phyloP scores from a whole-genome alignment of 2,113 vertebrate genomes.

The Argyrosomus japonicus region DNA sequence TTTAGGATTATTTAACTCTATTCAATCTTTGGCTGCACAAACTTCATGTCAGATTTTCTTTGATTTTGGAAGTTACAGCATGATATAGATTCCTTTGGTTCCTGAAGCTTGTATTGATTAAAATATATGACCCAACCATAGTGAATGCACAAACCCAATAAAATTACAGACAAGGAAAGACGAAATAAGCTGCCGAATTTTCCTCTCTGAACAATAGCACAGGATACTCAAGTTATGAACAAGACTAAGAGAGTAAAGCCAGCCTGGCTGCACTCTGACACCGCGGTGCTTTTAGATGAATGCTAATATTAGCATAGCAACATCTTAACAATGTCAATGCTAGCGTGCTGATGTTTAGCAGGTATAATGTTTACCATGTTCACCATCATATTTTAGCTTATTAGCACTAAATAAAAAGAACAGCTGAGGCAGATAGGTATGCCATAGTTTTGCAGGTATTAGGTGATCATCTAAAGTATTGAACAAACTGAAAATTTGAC shows the following conservation, averaged over 20 bases:
- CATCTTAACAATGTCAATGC: not conserved
- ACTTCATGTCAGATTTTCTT: slow-evolving; percentile 50
- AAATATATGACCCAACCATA: slow-evolving; percentile 35
- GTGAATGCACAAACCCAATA: slow-evolving; percentile 23
- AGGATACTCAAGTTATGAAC: not conserved
- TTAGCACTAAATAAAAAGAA: not conserved
- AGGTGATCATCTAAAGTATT: not conserved
- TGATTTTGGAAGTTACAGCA: slow-evolving; percentile 41
- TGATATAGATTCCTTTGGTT: slow-evolving; percentile 52
- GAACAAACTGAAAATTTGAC: not conserved
- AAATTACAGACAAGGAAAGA: not conserved
- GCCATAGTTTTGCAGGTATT: not conserved
- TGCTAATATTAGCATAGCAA: not conserved
- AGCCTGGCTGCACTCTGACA: not conserved
- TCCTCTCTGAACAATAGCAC: not conserved
- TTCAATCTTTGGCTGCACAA: slow-evolving; percentile 49
- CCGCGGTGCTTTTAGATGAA: not conserved
- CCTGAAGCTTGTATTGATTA: slow-evolving; percentile 56
- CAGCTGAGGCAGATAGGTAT: not conserved
- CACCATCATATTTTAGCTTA: not conserved
- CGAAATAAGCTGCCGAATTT: not conserved
- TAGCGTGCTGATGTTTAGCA: not conserved
- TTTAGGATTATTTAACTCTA: slow-evolving; percentile 64
- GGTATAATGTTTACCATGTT: not conserved
- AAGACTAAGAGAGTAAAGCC: not conserved